Evolutionary conservation across 2,797 vertebrate genomes (phyloP).

Genomic region (Coendou prehensilis): DNA sequence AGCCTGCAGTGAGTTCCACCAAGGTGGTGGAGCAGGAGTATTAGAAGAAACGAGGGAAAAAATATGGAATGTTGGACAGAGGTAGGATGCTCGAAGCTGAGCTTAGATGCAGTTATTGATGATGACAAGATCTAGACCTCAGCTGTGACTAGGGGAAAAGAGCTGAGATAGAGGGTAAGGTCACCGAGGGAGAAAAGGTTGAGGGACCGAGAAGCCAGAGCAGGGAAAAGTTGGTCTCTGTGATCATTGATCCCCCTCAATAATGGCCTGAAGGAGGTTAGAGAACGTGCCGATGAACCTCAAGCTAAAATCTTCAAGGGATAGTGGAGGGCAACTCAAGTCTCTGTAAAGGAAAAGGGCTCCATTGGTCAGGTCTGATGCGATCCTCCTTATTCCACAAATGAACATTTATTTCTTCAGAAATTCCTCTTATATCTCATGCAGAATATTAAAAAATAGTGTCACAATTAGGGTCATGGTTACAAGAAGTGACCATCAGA

Average conservation of each 20-base stretch:
- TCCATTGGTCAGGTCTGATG: not conserved
- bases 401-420: not conserved
- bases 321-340: not conserved
- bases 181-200: not conserved
- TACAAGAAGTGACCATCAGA: conserved; percentile 44
- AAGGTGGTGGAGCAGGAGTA: not conserved
- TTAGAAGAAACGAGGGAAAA: not conserved
- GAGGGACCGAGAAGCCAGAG: not conserved
- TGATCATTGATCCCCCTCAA: not conserved
- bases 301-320: not conserved
- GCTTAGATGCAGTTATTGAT: not conserved
- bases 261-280: not conserved
- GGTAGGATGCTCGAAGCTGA: not conserved
- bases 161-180: not conserved
- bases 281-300: not conserved
- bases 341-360: not conserved
- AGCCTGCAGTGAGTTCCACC: not conserved
- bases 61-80: not conserved
- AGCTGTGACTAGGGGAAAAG: not conserved
- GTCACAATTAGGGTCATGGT: not conserved
- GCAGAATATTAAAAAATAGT: not conserved
- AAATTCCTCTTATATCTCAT: not conserved
- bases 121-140: not conserved
- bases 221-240: not conserved
- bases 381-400: not conserved